Conservation (phyloP, 2,888 invertebrate genomes). For the Patella pellucida region DNA sequence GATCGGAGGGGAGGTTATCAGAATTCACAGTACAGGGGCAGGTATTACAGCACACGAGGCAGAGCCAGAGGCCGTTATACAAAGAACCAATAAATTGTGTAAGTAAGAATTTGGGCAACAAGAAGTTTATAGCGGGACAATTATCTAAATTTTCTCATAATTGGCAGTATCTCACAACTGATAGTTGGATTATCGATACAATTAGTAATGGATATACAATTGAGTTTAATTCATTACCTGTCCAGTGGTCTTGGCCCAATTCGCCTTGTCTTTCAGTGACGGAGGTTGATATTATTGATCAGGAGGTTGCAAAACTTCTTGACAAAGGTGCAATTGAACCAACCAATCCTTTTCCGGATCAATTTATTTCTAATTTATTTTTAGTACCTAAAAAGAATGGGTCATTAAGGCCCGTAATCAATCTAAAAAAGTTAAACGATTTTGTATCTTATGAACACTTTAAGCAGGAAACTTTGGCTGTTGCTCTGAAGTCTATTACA, state of each 20-base stretch:
- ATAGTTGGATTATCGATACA: not conserved
- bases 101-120: not conserved
- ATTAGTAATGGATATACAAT: not conserved
- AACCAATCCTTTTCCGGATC: too few species aligned
- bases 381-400: too few species aligned
- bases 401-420: too few species aligned
- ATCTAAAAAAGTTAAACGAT: too few species aligned
- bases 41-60: not conserved
- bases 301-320: too few species aligned
- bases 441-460: too few species aligned
- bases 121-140: not conserved
- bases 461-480: too few species aligned
- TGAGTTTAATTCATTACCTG: not conserved
- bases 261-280: not conserved
- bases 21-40: not conserved
- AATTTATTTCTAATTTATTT: too few species aligned
- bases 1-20: not conserved
- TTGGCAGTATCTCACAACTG: not conserved
- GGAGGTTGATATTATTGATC: slow-evolving; percentile 27
- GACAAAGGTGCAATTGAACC: too few species aligned
- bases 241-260: not conserved
- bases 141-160: not conserved
- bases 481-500: too few species aligned
- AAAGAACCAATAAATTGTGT: not conserved
- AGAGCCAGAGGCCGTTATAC: not conserved